Conservation (phyloP, 2,113 vertebrate genomes). For the Centrocercus urophasianus region DNA sequence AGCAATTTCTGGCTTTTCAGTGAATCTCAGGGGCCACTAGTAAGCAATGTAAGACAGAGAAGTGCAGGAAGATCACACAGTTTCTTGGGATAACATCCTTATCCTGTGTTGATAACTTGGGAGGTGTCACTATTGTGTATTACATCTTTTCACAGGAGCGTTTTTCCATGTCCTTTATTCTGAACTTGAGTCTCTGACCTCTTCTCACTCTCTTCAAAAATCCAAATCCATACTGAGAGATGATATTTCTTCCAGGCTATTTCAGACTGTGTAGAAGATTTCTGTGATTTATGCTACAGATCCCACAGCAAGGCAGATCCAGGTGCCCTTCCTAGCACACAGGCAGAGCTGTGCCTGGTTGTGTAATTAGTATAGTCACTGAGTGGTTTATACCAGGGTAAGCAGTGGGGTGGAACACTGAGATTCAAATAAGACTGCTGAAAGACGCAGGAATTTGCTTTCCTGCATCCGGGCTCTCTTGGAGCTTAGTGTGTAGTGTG, state of each 20-base stretch:
- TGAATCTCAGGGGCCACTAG: neutral
- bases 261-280: neutral
- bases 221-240: neutral
- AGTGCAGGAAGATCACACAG: neutral
- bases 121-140: neutral
- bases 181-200: neutral
- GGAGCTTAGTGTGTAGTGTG: neutral
- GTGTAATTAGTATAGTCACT: neutral
- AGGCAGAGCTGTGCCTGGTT: neutral
- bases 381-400: accelerated
- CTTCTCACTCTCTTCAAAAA: neutral
- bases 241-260: accelerated
- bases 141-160: accelerated
- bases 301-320: neutral
- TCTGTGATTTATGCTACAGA: neutral
- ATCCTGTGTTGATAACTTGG: accelerated
- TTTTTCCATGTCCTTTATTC: neutral
- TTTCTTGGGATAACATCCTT: neutral
- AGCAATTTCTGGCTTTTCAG: neutral
- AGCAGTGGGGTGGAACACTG: accelerated
- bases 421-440: accelerated
- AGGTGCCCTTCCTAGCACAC: neutral
- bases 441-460: neutral
- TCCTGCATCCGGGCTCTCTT: neutral
- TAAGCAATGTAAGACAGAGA: neutral